A percentile compares a stretch with the other conserved stretches of the same genome.
Evolutionary conservation across 2,888 invertebrate genomes (phyloP).

Genomic region (Encarsia formosa): DNA sequence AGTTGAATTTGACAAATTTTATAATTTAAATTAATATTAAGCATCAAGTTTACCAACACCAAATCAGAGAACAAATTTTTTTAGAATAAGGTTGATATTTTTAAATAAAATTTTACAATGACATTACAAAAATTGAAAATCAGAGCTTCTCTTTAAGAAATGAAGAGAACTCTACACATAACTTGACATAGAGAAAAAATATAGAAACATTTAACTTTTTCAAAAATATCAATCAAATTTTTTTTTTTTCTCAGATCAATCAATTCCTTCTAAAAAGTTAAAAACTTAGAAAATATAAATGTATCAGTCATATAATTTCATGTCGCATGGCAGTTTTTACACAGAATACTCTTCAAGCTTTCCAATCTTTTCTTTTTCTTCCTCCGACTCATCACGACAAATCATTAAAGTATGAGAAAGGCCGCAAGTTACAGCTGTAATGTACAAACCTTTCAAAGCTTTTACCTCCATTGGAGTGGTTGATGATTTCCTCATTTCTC

Average conservation of each 20-base stretch:
- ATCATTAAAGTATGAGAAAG: conserved; percentile 78
- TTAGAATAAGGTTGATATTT: no score
- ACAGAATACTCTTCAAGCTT: conserved; percentile 56
- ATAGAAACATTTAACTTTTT: no score
- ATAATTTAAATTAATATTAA: no score
- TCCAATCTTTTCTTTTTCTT: conserved; percentile 60
- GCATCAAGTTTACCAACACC: no score
- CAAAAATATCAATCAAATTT: no score
- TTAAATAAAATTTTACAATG: no score
- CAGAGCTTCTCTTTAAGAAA: no score
- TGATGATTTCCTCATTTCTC: conserved; percentile 83
- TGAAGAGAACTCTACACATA: no score
- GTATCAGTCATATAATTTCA: conserved; percentile 5
- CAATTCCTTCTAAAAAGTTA: conserved; percentile 16
- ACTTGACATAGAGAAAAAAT: no score
- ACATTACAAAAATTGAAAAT: no score
- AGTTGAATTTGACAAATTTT: no score
- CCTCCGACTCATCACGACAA: conserved; percentile 61
- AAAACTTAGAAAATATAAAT: conserved; percentile 16
- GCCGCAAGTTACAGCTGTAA: conserved; percentile 78
- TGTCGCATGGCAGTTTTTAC: conserved; percentile 30
- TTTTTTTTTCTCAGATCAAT: conserved; percentile 21
- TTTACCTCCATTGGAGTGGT: conserved; percentile 83
- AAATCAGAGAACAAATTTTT: no score
- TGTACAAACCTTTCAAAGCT: conserved; percentile 69